Evolutionary conservation across 2,797 vertebrate genomes (phyloP), one percentile per base, ranked within the genome.

Genomic region (Mormyrops boulengeri): DNA sequence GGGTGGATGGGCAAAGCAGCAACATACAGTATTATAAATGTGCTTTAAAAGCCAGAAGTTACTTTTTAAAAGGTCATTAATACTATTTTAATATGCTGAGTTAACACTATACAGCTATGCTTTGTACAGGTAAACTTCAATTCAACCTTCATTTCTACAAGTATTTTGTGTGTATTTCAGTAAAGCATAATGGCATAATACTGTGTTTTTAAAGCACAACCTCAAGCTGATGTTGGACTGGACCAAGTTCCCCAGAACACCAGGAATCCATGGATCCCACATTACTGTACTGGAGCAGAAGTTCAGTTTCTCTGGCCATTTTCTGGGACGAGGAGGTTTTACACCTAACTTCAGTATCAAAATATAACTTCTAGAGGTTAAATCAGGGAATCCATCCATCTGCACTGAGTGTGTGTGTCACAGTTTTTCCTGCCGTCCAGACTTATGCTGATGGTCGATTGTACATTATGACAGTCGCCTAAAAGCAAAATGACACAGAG

Each of bases 391-490:
- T 66, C 22, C 60, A 66, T 66, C 60, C 22, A 11, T 22, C 60
- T 19, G 41, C 47, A 47, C 5, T 14, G 41, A 22, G 7, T 82
- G 12, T 47, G 41, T n/a, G 14, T 17, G 7, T 49, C 82, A 49
- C 47, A 85, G 82, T 14, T 19, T 22, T 49, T 9, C 30, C 49
- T 14, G 4, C 52, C 7, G 0, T 87, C 85, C 26, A 34, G 52
- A 87, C 50, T 55, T 87, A 87, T 0, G 17, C 17, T 87, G 55
- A 22, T 88, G 55, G 87, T 41, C 17, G 87, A 66, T 62, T 87
- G 47, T 55, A 52, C 87, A 66, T 88, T 62, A 88, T 88, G 38
- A 66, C 55, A 66, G 30, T 62, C 2, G 87, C 87, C 87, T 88
- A 41, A 60, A 88, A 88, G 57, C 34, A 87, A 19, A 26, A 41